Evolutionary conservation across 2,113 vertebrate species (phyloP), one percentile per base, ranked within the genome.

Genomic region (Anoplopoma fimbria): DNA sequence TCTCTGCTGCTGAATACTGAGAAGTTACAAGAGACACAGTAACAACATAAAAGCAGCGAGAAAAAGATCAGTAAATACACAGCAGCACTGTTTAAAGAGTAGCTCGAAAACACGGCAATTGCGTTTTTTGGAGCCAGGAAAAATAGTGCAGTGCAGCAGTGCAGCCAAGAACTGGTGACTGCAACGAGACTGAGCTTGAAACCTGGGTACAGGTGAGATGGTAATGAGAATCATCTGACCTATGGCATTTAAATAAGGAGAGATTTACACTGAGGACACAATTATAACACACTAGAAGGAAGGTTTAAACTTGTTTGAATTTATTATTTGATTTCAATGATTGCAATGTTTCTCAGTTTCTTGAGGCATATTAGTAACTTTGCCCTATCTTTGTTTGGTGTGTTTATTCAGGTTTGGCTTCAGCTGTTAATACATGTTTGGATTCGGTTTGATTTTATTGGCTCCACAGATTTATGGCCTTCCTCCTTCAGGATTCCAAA

Each of bases 61-160:
- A 93, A 92, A 90, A 88, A 92, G 86, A 92, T 93, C 89, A 90
- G 86, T 86, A 91, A 93, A 93, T 88, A 92, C 88, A 90, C 85
- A 69, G 89, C 84, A 79, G 85, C 71, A 0, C 67, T 88, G 89
- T 92, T 92, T 83, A 91, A 91, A 90, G 89, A 92, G 81, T 6
- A 77, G 80, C 86, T 86, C 63, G 47, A 77, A 88, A 88, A 85
- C 78, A 85, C 75, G 60, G 45, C 60, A 73, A 81, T 67, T 87
- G 90, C 78, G 64, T 88, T 88, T 40, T 90, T 57, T 67, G 79
- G 77, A 84, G 67, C 73, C 72, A 88, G 87, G 70, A 69, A 84
- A 83, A 88, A 87, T 69, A 82, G 42, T 53, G 82, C 81, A 69
- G 27, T 49, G 69, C 72, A 77, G 83, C 71, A 75, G 72, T 45